Percentiles rank a stretch among this genome's conserved stretches.
Evolutionary conservation across 2,797 vertebrate genomes (phyloP).

Genomic region (Leptatherina wallacei): DNA sequence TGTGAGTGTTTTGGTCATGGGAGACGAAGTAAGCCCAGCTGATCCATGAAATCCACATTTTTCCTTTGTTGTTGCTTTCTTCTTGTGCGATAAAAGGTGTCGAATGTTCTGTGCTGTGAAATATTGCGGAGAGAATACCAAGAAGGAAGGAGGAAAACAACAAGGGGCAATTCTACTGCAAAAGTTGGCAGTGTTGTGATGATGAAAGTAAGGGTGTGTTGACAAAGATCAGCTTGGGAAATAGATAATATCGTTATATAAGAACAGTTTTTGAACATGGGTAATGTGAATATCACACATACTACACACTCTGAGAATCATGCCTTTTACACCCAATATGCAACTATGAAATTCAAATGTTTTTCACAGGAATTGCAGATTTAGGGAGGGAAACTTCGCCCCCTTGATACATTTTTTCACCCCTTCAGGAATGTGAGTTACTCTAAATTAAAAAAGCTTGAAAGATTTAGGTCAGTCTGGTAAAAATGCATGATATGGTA

Average conservation of each 20-base stretch:
- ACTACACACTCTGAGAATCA: slow-evolving; percentile 14
- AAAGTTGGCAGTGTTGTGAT: slow-evolving; percentile 46
- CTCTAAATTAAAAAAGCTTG: slow-evolving; percentile 24
- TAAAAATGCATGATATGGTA: slow-evolving; percentile 59
- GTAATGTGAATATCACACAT: neutral
- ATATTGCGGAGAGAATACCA: slow-evolving; percentile 55
- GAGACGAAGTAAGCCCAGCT: slow-evolving; percentile 62
- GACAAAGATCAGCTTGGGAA: slow-evolving; percentile 28
- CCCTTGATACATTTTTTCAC: neutral
- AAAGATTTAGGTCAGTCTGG: slow-evolving; percentile 59
- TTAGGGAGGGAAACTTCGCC: slow-evolving; percentile 1
- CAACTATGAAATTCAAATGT: slow-evolving; percentile 6
- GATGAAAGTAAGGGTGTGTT: slow-evolving; percentile 18
- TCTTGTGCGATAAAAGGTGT: slow-evolving; percentile 65
- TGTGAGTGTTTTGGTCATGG: slow-evolving; percentile 31
- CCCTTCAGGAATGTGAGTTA: slow-evolving; percentile 33
- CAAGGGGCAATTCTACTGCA: slow-evolving; percentile 51
- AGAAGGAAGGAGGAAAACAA: slow-evolving; percentile 41
- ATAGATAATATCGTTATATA: slow-evolving; percentile 1
- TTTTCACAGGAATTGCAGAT: slow-evolving; percentile 25
- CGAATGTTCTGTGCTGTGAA: slow-evolving; percentile 53
- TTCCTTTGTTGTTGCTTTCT: slow-evolving; percentile 58
- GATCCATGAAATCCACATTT: slow-evolving; percentile 68
- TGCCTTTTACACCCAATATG: slow-evolving; percentile 1
- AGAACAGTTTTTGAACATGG: slow-evolving; percentile 13